Percentiles rank a stretch among this genome's conserved stretches.
Conservation (phyloP, 2,888 invertebrate species). For the Tiphia femorata region DNA sequence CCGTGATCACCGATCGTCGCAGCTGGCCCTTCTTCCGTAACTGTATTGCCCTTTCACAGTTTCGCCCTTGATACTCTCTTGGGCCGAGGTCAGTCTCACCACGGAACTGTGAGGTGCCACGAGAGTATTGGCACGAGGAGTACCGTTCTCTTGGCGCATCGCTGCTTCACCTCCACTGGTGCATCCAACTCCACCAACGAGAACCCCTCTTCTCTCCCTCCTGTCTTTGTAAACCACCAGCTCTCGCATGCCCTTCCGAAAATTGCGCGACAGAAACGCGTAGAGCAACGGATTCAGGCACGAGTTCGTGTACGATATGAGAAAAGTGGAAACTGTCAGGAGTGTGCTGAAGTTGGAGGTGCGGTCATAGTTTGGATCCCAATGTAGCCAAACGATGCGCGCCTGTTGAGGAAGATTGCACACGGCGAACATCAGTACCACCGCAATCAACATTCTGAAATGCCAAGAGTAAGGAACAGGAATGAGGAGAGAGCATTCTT, state of each 20-base stretch:
- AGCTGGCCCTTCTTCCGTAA: slow-evolving; percentile 8
- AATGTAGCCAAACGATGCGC: slow-evolving; percentile 89
- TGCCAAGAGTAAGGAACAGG: too few species aligned
- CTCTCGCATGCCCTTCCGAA: slow-evolving; percentile 88
- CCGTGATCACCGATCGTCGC: background rate
- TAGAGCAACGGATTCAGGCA: slow-evolving; percentile 92
- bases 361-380: slow-evolving; percentile 68
- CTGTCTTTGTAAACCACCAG: slow-evolving; percentile 75
- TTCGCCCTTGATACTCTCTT: slow-evolving; percentile 32
- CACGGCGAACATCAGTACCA: slow-evolving; percentile 89
- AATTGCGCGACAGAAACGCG: slow-evolving; percentile 87
- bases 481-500: too few species aligned
- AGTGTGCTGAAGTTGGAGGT: slow-evolving; percentile 78
- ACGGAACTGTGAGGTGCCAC: slow-evolving; percentile 45
- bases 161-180: slow-evolving; percentile 39
- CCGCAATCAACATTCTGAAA: slow-evolving; percentile 84
- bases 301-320: slow-evolving; percentile 90
- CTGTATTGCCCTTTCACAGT: slow-evolving; percentile 45
- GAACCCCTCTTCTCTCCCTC: slow-evolving; percentile 38
- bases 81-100: slow-evolving; percentile 50
- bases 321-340: slow-evolving; percentile 87
- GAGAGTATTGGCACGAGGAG: slow-evolving; percentile 35
- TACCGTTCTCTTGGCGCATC: slow-evolving; percentile 51
- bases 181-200: slow-evolving; percentile 49
- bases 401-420: slow-evolving; percentile 93